Conservation (phyloP, 2,113 vertebrate species). For the Speoplatyrhinus poulsoni region DNA sequence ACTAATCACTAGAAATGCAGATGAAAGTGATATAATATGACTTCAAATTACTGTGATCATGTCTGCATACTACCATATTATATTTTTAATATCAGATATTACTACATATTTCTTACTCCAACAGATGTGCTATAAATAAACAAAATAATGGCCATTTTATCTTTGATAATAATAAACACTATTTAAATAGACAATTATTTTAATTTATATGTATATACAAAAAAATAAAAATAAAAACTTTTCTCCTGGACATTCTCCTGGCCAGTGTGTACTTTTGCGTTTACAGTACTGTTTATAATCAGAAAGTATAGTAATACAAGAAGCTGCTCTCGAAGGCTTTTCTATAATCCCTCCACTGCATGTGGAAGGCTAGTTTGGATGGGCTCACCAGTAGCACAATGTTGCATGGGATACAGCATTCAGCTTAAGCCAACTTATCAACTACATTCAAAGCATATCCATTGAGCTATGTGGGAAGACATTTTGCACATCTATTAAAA, state of each 20-base stretch:
- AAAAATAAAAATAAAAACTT: constrained; percentile 6
- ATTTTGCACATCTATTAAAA: constrained; percentile 82
- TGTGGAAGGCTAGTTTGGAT: constrained; percentile 79
- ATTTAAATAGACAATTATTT: background rate
- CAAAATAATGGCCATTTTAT: background rate
- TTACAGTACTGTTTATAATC: constrained; percentile 73
- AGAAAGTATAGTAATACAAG: constrained; percentile 74
- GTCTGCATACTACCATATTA: constrained; percentile 1
- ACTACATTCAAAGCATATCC: constrained; percentile 80
- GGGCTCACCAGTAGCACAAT: constrained; percentile 77
- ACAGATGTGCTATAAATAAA: background rate
- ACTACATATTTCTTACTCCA: background rate
- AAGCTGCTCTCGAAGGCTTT: constrained; percentile 79
- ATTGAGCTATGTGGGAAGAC: constrained; percentile 76
- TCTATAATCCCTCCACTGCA: constrained; percentile 78
- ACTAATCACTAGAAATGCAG: too few species aligned
- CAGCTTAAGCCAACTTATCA: constrained; percentile 84
- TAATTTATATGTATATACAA: background rate
- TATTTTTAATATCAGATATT: background rate
- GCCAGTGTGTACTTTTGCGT: constrained; percentile 48
- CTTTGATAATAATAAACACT: background rate
- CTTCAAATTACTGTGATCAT: constrained; percentile 1
- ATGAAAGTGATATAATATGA: background rate
- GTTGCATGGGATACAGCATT: constrained; percentile 77
- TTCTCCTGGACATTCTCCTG: constrained; percentile 59